Base-by-base conservation (phyloP, 2,113 vertebrate species). In the Gymnogyps californianus region DNA sequence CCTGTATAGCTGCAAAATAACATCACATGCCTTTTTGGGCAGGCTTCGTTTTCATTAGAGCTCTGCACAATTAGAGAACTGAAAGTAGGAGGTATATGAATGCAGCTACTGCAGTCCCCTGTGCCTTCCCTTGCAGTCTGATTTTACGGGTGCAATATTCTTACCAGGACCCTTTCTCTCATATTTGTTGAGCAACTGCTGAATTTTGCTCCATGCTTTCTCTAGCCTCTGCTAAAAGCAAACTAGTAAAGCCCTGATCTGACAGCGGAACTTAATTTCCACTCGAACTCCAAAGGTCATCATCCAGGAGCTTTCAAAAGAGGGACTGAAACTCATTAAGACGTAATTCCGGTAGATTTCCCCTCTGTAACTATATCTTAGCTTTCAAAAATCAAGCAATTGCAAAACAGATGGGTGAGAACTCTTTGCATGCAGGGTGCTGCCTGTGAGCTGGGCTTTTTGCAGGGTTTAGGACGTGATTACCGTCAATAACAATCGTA, bases 1-100 rank as follows among this genome's bases (percentile, higher is more conserved):
- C 83, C 71, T 77, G n/a, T 72, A 34, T 67, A 72, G 70, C 75
- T 95, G 83, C 80, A 92, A 78, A 95, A 94, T 47, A 94, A 46
- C 70, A 88, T 94, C 85, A 80, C 55, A 16, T 88, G 85, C 44
- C 44, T 85, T 67, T 86, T 75, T 71, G 92, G 74, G 70, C 74
- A 79, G 74, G 26, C 65, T 90, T 66, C 21, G 22, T 62, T 59
- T 90, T 55, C 44, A 2, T 55, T 61, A 36, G 36, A 70, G 65
- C 46, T 84, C 77, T 83, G 32, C n/a, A 47, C 31, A 34, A 1
- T 42, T 52, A 38, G 52, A 42, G 62, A 67, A 36, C n/a, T 80
- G 49, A 40, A 86, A 90, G 62, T 13, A 51, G 67, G 34, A 58
- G 51, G 11, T 49, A 7, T 11, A 9, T 34, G 38, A 54, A 29